Evolutionary conservation across 2,113 vertebrate genomes (phyloP).

Genomic region (Suncus etruscus): DNA sequence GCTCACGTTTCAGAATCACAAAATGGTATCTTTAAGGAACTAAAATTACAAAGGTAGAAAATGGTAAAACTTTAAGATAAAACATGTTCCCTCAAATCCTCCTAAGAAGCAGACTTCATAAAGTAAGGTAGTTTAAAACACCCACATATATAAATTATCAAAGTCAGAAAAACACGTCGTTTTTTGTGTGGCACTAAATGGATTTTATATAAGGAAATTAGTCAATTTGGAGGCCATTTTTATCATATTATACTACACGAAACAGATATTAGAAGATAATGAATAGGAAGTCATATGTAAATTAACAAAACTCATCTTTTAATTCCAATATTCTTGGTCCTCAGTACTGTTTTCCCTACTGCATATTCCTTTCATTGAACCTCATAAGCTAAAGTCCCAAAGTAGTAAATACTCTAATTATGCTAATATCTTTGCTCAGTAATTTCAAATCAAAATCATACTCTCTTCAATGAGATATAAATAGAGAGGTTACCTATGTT

Average conservation of each 20-base stretch:
- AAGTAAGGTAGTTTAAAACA: conserved; percentile 13
- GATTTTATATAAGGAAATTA: not conserved
- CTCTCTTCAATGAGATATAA: not conserved
- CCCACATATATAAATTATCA: not conserved
- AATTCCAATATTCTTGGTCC: conserved; percentile 27
- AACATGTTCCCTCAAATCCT: not conserved
- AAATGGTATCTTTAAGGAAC: not conserved
- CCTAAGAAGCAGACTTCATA: not conserved
- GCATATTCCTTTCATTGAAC: not conserved
- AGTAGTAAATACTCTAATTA: not conserved
- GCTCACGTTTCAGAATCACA: not conserved
- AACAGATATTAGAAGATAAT: not conserved
- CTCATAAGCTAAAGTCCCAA: not conserved
- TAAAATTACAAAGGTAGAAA: conserved; percentile 24
- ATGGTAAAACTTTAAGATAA: not conserved
- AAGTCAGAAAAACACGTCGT: not conserved
- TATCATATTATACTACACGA: not conserved
- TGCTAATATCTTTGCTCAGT: not conserved
- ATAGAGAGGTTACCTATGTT: not conserved
- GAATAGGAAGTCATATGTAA: conserved; percentile 23
- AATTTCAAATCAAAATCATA: not conserved
- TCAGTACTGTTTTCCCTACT: not conserved
- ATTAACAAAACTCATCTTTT: not conserved
- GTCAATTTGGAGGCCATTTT: not conserved
- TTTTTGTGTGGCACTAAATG: not conserved